Conservation (phyloP, 1,140 invertebrate species). For the Drosophila lini region DNA sequence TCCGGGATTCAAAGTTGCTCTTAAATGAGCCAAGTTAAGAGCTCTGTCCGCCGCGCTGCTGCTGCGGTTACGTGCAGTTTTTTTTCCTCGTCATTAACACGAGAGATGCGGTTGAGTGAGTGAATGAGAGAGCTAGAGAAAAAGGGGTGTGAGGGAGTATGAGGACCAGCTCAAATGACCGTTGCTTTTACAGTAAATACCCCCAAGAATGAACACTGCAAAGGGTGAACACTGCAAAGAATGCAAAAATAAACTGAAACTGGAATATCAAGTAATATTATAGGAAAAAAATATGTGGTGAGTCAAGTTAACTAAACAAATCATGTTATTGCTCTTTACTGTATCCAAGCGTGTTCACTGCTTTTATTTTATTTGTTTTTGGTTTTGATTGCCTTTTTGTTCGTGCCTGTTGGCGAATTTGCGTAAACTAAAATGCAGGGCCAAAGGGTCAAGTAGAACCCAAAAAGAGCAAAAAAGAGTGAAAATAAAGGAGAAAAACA, state of each 20-base stretch:
- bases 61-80: constrained; percentile 42
- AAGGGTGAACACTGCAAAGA: too few species aligned
- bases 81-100: constrained; percentile 26
- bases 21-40: constrained; percentile 34
- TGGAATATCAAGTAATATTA: not conserved
- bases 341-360: not conserved
- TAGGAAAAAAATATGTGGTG: too few species aligned
- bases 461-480: constrained; percentile 23
- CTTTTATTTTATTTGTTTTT: constrained; percentile 5
- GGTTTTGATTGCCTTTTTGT: constrained; percentile 16
- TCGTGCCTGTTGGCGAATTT: constrained; percentile 38
- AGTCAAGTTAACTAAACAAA: too few species aligned
- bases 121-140: not conserved
- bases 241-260: not conserved
- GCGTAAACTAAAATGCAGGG: constrained; percentile 65
- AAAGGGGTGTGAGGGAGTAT: not conserved
- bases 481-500: constrained; percentile 21
- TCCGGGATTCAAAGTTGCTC: constrained; percentile 33
- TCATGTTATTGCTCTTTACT: constrained; percentile 23
- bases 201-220: not conserved
- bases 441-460: constrained; percentile 69
- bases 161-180: not conserved
- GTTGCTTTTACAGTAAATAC: constrained; percentile 14
- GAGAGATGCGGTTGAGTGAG: constrained; percentile 11
- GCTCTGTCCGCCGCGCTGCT: constrained; percentile 28